Conservation (phyloP, 2,113 vertebrate species). For the pig (Sus scrofa) region DNA sequence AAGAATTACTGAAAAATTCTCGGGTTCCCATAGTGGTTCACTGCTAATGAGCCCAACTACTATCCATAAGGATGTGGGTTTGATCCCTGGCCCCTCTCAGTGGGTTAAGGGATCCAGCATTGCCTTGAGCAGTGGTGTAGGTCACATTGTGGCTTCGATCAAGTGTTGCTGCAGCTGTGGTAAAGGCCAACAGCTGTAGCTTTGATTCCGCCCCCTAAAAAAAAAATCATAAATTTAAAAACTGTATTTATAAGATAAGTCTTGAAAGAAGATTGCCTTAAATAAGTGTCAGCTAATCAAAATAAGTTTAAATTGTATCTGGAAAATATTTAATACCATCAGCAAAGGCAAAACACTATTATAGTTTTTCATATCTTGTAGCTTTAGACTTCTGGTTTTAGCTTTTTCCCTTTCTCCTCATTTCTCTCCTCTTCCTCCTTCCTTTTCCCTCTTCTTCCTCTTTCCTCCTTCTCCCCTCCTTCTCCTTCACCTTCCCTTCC, state of each 20-base stretch:
- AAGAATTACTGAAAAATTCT: background rate
- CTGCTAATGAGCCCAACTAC: too few species aligned
- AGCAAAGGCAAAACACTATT: background rate
- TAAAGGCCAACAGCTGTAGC: too few species aligned
- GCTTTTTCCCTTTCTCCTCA: background rate
- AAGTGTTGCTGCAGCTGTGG: too few species aligned
- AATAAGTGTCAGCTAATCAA: background rate
- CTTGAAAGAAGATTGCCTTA: background rate
- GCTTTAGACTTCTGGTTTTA: too few species aligned
- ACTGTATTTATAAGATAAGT: background rate
- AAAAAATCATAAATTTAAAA: background rate
- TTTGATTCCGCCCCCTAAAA: too few species aligned
- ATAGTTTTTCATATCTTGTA: background rate
- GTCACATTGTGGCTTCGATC: too few species aligned
- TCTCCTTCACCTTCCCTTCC: background rate
- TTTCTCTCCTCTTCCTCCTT: fast-evolving
- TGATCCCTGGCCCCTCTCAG: too few species aligned
- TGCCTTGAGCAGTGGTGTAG: too few species aligned
- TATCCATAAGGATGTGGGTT: too few species aligned
- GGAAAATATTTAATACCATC: background rate
- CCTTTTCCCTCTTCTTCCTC: too few species aligned
- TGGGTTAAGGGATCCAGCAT: too few species aligned
- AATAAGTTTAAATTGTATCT: background rate
- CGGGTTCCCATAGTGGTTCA: too few species aligned
- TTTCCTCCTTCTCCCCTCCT: background rate